These are phyloP conservation scores for Percina caprodes DNA, from an alignment of 2,113 vertebrate species.

Conservation along the genomic window DNA sequence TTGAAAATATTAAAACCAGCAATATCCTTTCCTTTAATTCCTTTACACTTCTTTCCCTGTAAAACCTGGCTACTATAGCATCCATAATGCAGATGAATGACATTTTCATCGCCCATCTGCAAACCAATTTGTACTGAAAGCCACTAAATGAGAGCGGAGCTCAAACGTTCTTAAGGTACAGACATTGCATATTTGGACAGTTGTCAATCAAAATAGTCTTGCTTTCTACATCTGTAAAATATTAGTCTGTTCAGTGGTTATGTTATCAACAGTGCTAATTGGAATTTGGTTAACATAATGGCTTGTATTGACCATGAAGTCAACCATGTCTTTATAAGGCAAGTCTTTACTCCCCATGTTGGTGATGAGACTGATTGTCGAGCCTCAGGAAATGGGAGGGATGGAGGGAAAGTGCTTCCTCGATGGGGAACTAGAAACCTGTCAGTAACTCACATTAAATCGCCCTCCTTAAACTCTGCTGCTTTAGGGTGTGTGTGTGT, in stretches of 20 bases:
- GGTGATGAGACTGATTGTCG: conserved; percentile 37
- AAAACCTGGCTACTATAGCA: neutral
- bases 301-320: conserved; percentile 21
- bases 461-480: neutral
- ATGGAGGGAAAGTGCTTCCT: conserved; percentile 36
- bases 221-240: no score
- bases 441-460: conserved; percentile 25
- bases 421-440: conserved; percentile 36
- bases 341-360: conserved; percentile 6
- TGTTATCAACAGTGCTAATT: neutral
- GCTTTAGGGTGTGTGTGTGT: no score
- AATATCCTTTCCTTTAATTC: neutral
- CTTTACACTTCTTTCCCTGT: neutral
- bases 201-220: neutral
- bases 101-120: neutral
- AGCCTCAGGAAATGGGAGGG: conserved; percentile 51
- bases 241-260: no score
- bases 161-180: no score
- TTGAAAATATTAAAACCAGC: neutral
- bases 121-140: neutral
- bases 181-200: neutral
- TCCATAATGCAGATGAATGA: neutral
- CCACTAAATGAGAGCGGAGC: no score
- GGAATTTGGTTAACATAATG: conserved; percentile 6
- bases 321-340: conserved; percentile 7